Conservation (phyloP, 2,797 vertebrate species). For the Chelon auratus region DNA sequence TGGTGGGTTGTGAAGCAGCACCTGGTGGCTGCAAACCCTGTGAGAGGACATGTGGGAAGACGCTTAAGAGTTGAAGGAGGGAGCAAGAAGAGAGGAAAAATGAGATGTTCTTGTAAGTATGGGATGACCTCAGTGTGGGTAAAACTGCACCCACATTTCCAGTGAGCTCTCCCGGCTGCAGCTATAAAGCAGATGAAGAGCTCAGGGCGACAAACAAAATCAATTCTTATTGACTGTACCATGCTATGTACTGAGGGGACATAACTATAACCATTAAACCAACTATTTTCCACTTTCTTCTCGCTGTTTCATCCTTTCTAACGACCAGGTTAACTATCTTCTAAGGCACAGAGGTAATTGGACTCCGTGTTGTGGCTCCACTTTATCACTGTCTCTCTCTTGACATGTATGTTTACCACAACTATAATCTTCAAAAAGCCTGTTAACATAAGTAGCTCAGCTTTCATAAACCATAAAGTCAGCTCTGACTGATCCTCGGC, state of each 20-base stretch:
- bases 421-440: conserved; percentile 89
- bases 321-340: conserved; percentile 74
- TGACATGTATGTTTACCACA: conserved; percentile 89
- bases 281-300: conserved; percentile 29
- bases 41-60: conserved; percentile 69
- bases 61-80: conserved; percentile 63
- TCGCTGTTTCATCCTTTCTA: conserved; percentile 51
- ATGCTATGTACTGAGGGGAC: conserved; percentile 46
- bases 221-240: conserved; percentile 69
- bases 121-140: conserved; percentile 68
- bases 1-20: conserved; percentile 56
- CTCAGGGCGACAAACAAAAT: conserved; percentile 63
- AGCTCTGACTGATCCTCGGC: conserved; percentile 84
- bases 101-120: conserved; percentile 60
- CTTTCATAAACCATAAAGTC: conserved; percentile 86
- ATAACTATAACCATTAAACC: conserved; percentile 53
- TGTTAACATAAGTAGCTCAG: conserved; percentile 90
- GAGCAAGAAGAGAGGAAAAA: conserved; percentile 53
- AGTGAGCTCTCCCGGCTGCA: conserved; percentile 52
- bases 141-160: conserved; percentile 48
- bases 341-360: conserved; percentile 74
- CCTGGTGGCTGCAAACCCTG: conserved; percentile 66
- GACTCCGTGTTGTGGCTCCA: conserved; percentile 74
- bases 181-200: conserved; percentile 55
- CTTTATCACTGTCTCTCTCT: conserved; percentile 78